Conservation (phyloP, 2,888 invertebrate species). For the Monopis laevigella region DNA sequence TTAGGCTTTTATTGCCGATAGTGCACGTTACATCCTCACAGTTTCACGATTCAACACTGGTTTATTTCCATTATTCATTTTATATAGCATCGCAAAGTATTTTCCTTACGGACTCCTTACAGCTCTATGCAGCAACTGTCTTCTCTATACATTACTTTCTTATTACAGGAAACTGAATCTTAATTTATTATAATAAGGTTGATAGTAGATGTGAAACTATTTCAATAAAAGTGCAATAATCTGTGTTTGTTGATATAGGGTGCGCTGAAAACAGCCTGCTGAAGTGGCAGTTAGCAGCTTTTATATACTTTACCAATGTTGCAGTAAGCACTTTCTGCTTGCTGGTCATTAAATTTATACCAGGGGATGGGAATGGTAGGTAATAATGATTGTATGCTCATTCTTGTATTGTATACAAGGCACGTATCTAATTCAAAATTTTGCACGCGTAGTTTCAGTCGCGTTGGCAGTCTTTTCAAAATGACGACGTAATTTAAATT, state of each 20-base stretch:
- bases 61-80: slow-evolving; percentile 11
- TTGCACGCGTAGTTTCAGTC: too few species aligned
- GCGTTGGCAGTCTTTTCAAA: too few species aligned
- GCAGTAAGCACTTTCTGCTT: slow-evolving; percentile 7
- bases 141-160: background rate
- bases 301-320: slow-evolving; percentile 7
- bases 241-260: background rate
- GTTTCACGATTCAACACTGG: slow-evolving; percentile 3
- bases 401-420: too few species aligned
- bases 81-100: slow-evolving; percentile 8
- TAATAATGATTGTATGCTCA: too few species aligned
- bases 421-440: too few species aligned
- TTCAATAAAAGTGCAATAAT: background rate
- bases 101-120: slow-evolving; percentile 7
- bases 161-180: background rate
- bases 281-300: slow-evolving; percentile 9
- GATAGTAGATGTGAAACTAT: background rate
- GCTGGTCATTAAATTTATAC: slow-evolving; percentile 8
- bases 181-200: background rate
- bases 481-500: too few species aligned
- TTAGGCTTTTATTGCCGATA: background rate
- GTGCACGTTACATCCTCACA: background rate
- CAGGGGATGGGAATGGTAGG: too few species aligned
- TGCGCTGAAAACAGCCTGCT: slow-evolving; percentile 1
- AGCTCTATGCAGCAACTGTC: background rate